Conservation (phyloP, 2,113 vertebrate genomes). For the Apus apus region DNA sequence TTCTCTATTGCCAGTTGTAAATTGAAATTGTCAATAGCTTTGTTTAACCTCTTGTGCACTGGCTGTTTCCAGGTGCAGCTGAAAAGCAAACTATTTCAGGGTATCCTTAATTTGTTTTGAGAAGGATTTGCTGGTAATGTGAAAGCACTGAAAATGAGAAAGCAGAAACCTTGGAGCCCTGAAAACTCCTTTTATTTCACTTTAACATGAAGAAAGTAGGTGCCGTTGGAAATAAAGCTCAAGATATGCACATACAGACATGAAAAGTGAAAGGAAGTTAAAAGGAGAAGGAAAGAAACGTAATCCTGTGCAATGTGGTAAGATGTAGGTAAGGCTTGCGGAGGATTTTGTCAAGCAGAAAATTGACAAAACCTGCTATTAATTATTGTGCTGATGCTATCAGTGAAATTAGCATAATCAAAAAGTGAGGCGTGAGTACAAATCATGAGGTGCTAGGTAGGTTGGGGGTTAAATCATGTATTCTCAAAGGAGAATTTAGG, state of each 20-base stretch:
- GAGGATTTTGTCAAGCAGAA: slow-evolving; percentile 72
- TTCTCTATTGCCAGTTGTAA: slow-evolving; percentile 11
- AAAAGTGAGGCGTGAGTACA: slow-evolving; percentile 59
- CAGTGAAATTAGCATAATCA: slow-evolving; percentile 68
- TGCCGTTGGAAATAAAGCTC: background rate
- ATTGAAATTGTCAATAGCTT: background rate
- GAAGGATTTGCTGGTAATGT: background rate
- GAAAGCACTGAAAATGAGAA: background rate
- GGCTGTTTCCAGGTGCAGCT: background rate
- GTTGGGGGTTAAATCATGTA: slow-evolving; percentile 58
- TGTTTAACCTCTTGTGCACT: slow-evolving; percentile 40
- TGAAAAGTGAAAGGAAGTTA: slow-evolving; percentile 33
- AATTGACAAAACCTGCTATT: slow-evolving; percentile 75
- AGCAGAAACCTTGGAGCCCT: background rate
- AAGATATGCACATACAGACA: background rate
- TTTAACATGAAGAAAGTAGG: background rate
- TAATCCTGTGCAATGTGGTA: slow-evolving; percentile 49
- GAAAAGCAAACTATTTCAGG: background rate
- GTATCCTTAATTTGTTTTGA: background rate
- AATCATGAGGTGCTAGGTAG: background rate
- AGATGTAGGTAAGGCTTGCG: slow-evolving; percentile 59
- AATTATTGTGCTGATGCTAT: slow-evolving; percentile 72
- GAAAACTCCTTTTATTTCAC: background rate
- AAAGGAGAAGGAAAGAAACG: slow-evolving; percentile 38
- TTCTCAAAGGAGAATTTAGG: slow-evolving; percentile 47